These are phyloP conservation scores for Ploceus nigricollis DNA, from an alignment of 2,113 vertebrate genomes.

Conservation along the genomic window DNA sequence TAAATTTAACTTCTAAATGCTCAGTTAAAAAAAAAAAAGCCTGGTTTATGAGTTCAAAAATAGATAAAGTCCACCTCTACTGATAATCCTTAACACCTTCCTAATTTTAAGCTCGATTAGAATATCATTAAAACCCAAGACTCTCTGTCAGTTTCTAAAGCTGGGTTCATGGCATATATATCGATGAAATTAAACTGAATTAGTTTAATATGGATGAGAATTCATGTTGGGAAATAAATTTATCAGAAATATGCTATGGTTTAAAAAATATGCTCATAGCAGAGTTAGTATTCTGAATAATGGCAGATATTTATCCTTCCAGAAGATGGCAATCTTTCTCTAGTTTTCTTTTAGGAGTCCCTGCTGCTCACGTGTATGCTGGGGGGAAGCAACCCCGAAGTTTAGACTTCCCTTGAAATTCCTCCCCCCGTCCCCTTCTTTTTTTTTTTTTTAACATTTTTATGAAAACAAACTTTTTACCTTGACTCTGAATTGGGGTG, in stretches of 20 bases:
- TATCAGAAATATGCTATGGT: not conserved
- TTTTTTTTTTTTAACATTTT: not conserved
- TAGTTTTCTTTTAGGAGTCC: not conserved
- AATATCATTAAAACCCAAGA: not conserved
- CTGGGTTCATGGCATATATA: not conserved
- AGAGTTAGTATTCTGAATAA: not conserved
- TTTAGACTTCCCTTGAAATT: not conserved
- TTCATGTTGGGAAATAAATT: not conserved
- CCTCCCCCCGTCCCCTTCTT: not conserved
- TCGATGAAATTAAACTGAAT: not conserved
- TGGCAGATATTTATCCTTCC: constrained; percentile 50
- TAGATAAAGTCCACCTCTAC: not conserved
- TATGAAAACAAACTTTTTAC: not conserved
- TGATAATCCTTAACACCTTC: not conserved
- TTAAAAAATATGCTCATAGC: not conserved
- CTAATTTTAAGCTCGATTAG: not conserved
- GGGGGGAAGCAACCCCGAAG: not conserved
- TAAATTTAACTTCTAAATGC: not conserved
- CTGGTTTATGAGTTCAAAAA: not conserved
- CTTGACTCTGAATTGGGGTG: not conserved
- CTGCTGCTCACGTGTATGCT: not conserved
- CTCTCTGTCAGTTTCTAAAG: not conserved
- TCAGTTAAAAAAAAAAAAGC: not conserved
- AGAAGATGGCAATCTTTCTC: constrained; percentile 61
- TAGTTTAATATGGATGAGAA: not conserved